Base-by-base conservation (phyloP, 2,797 vertebrate species). In the Silurus aristotelis region DNA sequence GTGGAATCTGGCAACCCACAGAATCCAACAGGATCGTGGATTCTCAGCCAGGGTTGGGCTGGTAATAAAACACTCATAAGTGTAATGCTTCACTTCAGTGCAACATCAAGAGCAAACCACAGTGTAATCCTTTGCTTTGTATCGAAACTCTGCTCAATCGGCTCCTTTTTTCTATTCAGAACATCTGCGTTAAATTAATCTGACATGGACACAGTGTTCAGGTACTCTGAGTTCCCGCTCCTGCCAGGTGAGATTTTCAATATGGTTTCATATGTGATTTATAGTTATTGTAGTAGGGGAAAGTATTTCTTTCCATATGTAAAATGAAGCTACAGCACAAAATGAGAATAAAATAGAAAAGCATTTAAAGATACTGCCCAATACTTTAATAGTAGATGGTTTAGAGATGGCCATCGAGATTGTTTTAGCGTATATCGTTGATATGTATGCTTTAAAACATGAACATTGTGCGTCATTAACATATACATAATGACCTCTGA, bases 161-260 rank as follows among this genome's bases (percentile, higher is more conserved):
- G 14, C 22, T 15, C 38, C 31, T 67, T 20, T 17, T 67, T 20
- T 12, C 66, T 64, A 15, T 48, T 66, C 13, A 25, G 10, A 66
- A 64, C 66, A 22, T 55, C 60, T 83, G 22, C 58, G 14, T 17
- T 52, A 7, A 2, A 20, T 64, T 58, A 90, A 89, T 52, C 22
- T 89, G 75, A 85, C 87, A 95, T 96, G 94, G 80, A 93, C 46
- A 93, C 93, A 22, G 91, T 95, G 92, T 93, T 95, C 87, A 91
- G 94, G 90, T 95, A 92, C 88, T 88, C 93, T 0, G 91, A 94
- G 79, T 95, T 95, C 90, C 94, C 95, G 81, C 92, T 93, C 92
- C 89, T 94, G 87, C 92, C 92, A 93, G 94, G 95, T 96, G 92
- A 95, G 95, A 93, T 86, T 43, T 1, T 60, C 15, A 52, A 2